These are phyloP conservation scores for Arctocebus calabarensis DNA, from an alignment of 2,797 vertebrate species.

Conservation along the genomic window DNA sequence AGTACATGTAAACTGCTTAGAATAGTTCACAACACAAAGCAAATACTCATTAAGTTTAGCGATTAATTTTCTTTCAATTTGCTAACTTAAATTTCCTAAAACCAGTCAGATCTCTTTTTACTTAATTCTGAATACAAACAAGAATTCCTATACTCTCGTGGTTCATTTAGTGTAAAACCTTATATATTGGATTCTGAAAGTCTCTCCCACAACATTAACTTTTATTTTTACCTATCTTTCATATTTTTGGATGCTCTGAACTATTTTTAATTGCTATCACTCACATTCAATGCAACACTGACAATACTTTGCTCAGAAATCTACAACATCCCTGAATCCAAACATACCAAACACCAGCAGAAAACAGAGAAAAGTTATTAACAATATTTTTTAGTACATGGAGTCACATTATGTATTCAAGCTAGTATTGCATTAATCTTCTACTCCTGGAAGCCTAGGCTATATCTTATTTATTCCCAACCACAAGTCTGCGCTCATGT, in stretches of 20 bases:
- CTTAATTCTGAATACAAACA: constrained; percentile 9
- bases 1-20: not conserved
- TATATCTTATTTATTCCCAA: not conserved
- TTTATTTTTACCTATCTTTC: not conserved
- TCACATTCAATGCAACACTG: not conserved
- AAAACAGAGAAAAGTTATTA: not conserved
- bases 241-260: not conserved
- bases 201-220: not conserved
- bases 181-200: not conserved
- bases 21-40: not conserved
- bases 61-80: not conserved
- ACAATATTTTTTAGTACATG: not conserved
- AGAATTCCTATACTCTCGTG: not conserved
- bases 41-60: not conserved
- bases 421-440: not conserved
- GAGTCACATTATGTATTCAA: not conserved
- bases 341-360: not conserved
- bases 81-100: not conserved
- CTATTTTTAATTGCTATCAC: not conserved
- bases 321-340: not conserved
- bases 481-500: not conserved
- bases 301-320: not conserved
- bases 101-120: not conserved
- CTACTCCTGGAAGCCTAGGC: not conserved
- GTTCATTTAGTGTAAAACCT: not conserved